Conservation (phyloP, 2,113 vertebrate genomes). For the Erythrolamprus reginae region DNA sequence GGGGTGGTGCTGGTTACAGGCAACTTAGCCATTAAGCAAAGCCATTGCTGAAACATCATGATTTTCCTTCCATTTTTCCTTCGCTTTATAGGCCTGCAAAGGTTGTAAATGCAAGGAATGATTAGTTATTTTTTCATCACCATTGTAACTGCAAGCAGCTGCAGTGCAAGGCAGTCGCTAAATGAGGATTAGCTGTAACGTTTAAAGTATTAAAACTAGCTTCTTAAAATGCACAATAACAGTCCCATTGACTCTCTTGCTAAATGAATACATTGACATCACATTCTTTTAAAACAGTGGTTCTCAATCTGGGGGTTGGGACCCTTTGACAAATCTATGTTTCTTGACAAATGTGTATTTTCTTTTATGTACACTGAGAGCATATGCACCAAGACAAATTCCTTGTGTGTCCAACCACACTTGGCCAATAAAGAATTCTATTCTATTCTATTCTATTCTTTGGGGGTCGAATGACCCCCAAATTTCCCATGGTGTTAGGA, state of each 20-base stretch:
- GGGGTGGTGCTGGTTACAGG: not conserved
- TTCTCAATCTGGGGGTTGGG: no score
- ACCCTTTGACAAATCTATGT: no score
- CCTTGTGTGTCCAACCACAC: no score
- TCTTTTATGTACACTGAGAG: no score
- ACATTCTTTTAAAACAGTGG: not conserved
- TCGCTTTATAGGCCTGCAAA: not conserved
- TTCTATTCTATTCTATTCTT: no score
- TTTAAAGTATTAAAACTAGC: not conserved
- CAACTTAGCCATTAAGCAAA: not conserved
- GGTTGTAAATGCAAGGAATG: not conserved
- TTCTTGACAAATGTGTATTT: no score
- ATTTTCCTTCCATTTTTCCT: not conserved
- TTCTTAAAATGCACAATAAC: not conserved
- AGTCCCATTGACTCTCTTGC: not conserved
- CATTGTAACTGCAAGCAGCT: not conserved
- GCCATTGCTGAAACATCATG: not conserved
- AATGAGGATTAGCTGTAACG: not conserved
- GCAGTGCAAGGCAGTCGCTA: not conserved
- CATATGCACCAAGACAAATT: no score
- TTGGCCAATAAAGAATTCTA: no score
- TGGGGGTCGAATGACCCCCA: no score
- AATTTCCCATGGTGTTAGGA: no score
- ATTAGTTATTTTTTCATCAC: not conserved
- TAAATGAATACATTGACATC: not conserved